Percentiles rank a stretch among this genome's conserved stretches.
Evolutionary conservation across 1,140 invertebrate genomes (phyloP).

Genomic region (Hirudo medicinalis): DNA sequence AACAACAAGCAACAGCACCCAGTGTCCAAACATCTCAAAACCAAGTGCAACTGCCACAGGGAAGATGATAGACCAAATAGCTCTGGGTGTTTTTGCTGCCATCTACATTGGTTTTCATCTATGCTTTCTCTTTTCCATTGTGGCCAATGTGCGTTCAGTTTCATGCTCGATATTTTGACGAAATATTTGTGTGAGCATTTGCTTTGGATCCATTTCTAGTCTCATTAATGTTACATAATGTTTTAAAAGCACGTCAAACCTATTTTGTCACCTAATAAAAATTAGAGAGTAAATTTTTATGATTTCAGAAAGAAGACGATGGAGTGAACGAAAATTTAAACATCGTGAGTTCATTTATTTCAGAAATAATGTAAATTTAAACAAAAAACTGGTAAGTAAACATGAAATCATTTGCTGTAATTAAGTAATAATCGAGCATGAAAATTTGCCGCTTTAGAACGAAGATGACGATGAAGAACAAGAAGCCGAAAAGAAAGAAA

Average conservation of each 20-base stretch:
- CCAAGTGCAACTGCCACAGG: neutral
- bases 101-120: conserved; percentile 32
- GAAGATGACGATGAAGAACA: neutral
- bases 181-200: neutral
- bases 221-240: neutral
- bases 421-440: neutral
- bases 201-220: too few species aligned
- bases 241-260: neutral
- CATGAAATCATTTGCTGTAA: neutral
- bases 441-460: neutral
- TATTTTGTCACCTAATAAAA: neutral
- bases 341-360: neutral
- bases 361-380: neutral
- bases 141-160: neutral
- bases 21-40: neutral
- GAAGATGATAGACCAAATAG: conserved; percentile 26
- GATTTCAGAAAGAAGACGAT: neutral
- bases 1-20: neutral
- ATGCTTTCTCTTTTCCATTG: conserved; percentile 30
- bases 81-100: conserved; percentile 31
- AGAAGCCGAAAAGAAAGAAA: conserved; percentile 2
- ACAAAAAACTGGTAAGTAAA: neutral
- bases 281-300: neutral
- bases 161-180: neutral
- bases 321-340: conserved; percentile 4